Conservation (phyloP, 2,888 invertebrate species). For the Plebejus anna region DNA sequence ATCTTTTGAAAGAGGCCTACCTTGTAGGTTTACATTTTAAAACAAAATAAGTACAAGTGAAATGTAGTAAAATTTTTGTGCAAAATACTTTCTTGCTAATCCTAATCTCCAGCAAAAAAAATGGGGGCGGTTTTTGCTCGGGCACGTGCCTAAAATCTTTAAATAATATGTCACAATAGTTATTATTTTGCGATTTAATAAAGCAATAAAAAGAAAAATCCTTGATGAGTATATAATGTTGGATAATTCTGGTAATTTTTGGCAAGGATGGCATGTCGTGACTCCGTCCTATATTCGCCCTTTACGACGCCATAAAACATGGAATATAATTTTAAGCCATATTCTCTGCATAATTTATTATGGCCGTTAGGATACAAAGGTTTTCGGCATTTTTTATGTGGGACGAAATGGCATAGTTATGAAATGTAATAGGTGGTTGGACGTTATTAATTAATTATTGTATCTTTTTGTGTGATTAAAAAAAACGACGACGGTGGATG, state of each 20-base stretch:
- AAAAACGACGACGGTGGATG: not conserved
- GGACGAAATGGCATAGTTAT: not conserved
- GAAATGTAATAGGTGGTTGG: not conserved
- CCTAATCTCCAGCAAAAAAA: not conserved
- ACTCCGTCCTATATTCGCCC: slow-evolving; percentile 17
- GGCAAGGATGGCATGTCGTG: slow-evolving; percentile 5
- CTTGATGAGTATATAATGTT: not conserved
- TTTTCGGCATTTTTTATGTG: slow-evolving; percentile 2
- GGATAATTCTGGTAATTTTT: slow-evolving; percentile 9
- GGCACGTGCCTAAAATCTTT: not conserved
- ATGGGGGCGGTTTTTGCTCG: not conserved
- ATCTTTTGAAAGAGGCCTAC: not conserved
- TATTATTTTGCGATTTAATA: not conserved
- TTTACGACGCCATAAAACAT: slow-evolving; percentile 20
- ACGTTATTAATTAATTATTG: not conserved
- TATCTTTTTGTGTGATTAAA: not conserved
- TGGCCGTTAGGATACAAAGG: not conserved
- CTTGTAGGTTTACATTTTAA: not conserved
- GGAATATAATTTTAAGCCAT: slow-evolving; percentile 12
- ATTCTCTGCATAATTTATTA: slow-evolving; percentile 10
- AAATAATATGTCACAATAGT: not conserved
- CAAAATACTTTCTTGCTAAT: not conserved
- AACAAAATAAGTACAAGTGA: not conserved
- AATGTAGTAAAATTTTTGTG: not conserved
- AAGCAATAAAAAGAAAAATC: not conserved